Base-by-base conservation (phyloP, 2,113 vertebrate species). In the Narcine bancroftii region DNA sequence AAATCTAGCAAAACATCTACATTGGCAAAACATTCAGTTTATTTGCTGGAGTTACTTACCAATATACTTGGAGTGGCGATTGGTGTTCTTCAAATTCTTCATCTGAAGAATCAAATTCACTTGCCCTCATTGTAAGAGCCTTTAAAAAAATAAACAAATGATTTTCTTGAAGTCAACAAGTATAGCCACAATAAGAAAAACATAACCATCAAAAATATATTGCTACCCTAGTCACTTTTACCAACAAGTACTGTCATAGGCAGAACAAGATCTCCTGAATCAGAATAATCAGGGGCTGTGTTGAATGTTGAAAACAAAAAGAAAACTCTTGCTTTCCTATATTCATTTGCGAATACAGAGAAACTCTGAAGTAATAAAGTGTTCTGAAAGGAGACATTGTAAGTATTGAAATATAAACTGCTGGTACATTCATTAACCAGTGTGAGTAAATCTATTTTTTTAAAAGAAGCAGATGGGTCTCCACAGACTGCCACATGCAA, bases 101-200 rank as follows among this genome's bases (percentile, higher is more conserved):
- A 0, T 98, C 97, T 72, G 97, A 98, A 42, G 97, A 98, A 93
- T 97, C 97, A 93, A 97, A 98, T 92, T 96, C 96, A 26, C 93
- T 95, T 2, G 93, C 93, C 92, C 94, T 95, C 93, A 96, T 96
- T 33, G 92, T 92, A 76, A 66, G 56, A 92, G 93, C 63, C 94
- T 95, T 94, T 7, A 63, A 87, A 87, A 60, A 60, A 85, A n/a
- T 3, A 2, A 13, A 56, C 2, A 56, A 13, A 53, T 83, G 10
- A 60, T n/a, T 63, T 87, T 87, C 15, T 87, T 9, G 53, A 29
- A 36, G 53, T 87, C n/a, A 87, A 3, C 81, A 60, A 69, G 33
- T 60, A 53, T 56, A 60, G n/a, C 36, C 53, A 2, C n/a, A 63
- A 87, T 36, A 50, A 81, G 66, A 85, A 17, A 60, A 53, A 60